Base-by-base conservation (phyloP, 2,888 invertebrate species). In the Dyspetes luteomarginatus region DNA sequence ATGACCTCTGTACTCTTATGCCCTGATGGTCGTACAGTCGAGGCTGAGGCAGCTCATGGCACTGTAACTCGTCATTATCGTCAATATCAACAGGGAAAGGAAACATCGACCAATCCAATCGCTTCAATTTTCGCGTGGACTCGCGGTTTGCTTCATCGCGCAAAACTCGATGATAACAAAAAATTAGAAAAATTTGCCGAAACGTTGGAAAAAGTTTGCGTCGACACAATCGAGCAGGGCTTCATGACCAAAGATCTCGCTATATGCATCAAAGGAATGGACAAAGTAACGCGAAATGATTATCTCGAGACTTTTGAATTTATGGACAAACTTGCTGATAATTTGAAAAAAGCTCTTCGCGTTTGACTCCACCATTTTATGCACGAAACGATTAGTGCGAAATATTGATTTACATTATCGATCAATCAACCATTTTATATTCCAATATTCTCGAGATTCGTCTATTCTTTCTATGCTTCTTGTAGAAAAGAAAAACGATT, bases 51-150 rank as follows among this genome's bases (percentile, higher is more conserved):
- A 12, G 99, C 99, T 78, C 99, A 99, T 91, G 99, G 99, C 52
- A 99, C 99, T 0, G 98, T 97, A 0, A 98, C 98, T 0, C 94
- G 98, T 77, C 98, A 98, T 91, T 98, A 95, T 92, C 94, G 97
- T 67, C 94, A 96, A 93, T 95, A 98, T 93, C 95, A 97, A 93
- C 95, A 98, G 94, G 99, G 99, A 83, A 97, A 98, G 92, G 99
- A 99, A 93, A 99, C 99, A 0, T 99, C 99, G 30, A 99, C 99
- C 64, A 99, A 99, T 92, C 98, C 99, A 0, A 99, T 99, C 89
- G 99, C 99, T 22, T 99, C 99, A 0, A 99, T 99, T 89, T 99
- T 98, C 92, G 99, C 99, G 0, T 99, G 99, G 99, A 98, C 98
- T 0, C 95, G 96, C 86, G 99, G 99, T 58, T 93, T 99, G 3